A percentile compares a stretch with the other conserved stretches of the same genome.
phyloP scores from a whole-genome alignment of 2,888 invertebrate species.

The Sinhomidia bicolor region DNA sequence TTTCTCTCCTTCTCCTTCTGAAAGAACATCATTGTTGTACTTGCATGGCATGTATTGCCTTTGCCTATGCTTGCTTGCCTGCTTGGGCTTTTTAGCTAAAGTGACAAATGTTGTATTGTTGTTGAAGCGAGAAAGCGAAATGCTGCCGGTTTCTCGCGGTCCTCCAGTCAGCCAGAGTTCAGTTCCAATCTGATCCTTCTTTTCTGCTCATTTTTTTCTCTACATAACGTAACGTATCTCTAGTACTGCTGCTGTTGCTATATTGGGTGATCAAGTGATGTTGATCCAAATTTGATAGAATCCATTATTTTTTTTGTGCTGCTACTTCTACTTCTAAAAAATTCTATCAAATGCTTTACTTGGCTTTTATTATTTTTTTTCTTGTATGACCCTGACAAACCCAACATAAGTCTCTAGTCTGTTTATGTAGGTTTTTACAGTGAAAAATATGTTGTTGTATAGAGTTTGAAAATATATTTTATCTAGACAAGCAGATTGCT shows the following conservation, averaged over 20 bases:
- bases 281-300: constrained; percentile 35
- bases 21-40: neutral
- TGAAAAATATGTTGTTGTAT: too few relatives aligned
- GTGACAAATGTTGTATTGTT: constrained; percentile 48
- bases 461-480: neutral
- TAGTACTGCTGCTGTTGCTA: too few relatives aligned
- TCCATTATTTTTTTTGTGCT: neutral
- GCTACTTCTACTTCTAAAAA: neutral
- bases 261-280: neutral
- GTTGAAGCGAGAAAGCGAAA: neutral
- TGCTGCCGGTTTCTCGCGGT: neutral
- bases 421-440: too few relatives aligned
- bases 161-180: too few relatives aligned
- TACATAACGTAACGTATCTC: too few relatives aligned
- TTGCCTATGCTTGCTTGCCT: too few relatives aligned
- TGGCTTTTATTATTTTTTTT: neutral
- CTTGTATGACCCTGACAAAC: neutral
- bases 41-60: too few relatives aligned
- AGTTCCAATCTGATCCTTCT: too few relatives aligned
- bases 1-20: neutral
- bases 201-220: neutral
- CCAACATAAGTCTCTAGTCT: neutral
- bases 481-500: neutral
- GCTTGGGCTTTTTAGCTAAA: constrained; percentile 15
- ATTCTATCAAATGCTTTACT: too few relatives aligned